A percentile compares a stretch with the other conserved stretches of the same genome.
phyloP scores from a whole-genome alignment of 2,888 invertebrate species.

The Chrysolina americana region DNA sequence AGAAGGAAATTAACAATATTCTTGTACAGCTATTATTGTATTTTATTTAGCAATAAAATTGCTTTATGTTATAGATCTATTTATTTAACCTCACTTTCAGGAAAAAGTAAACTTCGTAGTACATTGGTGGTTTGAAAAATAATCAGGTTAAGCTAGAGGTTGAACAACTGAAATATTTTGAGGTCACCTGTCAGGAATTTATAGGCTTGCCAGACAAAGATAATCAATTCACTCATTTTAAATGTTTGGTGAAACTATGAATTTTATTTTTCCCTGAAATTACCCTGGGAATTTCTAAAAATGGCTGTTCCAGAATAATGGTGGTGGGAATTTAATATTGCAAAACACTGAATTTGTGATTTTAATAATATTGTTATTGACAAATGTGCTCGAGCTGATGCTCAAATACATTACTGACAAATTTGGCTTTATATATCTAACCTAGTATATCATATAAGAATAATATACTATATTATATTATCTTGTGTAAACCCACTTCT shows the following conservation, averaged over 20 bases:
- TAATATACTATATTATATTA: slow-evolving; percentile 8
- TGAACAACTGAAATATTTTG: background rate
- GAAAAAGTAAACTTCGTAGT: slow-evolving; percentile 38
- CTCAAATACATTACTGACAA: background rate
- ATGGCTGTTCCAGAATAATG: slow-evolving; percentile 69
- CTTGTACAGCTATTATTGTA: slow-evolving; percentile 64
- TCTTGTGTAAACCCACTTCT: slow-evolving; percentile 58
- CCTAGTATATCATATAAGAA: background rate
- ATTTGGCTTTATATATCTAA: background rate
- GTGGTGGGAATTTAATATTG: slow-evolving; percentile 58
- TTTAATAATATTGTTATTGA: slow-evolving; percentile 26
- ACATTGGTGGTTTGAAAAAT: background rate
- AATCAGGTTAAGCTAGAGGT: background rate
- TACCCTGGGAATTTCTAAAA: slow-evolving; percentile 63
- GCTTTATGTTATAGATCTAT: slow-evolving; percentile 64
- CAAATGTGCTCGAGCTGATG: background rate
- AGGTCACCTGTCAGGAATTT: background rate
- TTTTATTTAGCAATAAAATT: slow-evolving; percentile 68
- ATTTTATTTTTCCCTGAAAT: slow-evolving; percentile 37
- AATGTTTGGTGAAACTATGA: slow-evolving; percentile 5
- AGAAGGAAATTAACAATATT: slow-evolving; percentile 53
- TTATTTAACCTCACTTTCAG: slow-evolving; percentile 54
- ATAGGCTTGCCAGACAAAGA: background rate
- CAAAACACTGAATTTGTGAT: background rate
- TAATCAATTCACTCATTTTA: background rate